A percentile compares a stretch with the other conserved stretches of the same genome.
phyloP scores from a whole-genome alignment of 2,113 vertebrate genomes.

The Lycocorax pyrrhopterus region DNA sequence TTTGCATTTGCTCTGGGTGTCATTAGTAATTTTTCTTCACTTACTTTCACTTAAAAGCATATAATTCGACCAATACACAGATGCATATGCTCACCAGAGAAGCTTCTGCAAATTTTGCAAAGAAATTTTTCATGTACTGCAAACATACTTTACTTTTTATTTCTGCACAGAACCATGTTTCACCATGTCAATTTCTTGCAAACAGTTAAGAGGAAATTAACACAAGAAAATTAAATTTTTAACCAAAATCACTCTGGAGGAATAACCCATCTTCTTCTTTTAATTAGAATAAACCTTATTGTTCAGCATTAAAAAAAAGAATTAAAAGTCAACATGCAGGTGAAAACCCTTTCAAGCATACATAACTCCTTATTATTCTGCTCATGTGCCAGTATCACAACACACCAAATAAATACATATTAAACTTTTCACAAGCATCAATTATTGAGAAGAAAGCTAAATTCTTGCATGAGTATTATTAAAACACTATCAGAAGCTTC shows the following conservation, averaged over 20 bases:
- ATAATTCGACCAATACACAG: background rate
- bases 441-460: slow-evolving; percentile 8
- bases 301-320: background rate
- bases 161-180: background rate
- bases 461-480: background rate
- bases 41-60: slow-evolving; percentile 11
- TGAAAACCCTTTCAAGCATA: background rate
- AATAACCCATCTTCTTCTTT: slow-evolving; percentile 16
- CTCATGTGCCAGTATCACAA: background rate
- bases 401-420: background rate
- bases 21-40: background rate
- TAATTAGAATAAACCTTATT: slow-evolving; percentile 3
- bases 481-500: slow-evolving; percentile 10
- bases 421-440: background rate
- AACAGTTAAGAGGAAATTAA: slow-evolving; percentile 14
- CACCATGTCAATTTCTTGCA: background rate
- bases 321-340: background rate
- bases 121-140: background rate
- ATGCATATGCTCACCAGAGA: background rate
- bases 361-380: background rate
- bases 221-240: background rate
- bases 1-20: background rate
- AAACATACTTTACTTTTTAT: background rate
- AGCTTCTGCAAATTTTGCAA: background rate
- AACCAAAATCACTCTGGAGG: background rate